phyloP scores from a whole-genome alignment of 2,888 invertebrate species.

The Hypomecis atomaria region DNA sequence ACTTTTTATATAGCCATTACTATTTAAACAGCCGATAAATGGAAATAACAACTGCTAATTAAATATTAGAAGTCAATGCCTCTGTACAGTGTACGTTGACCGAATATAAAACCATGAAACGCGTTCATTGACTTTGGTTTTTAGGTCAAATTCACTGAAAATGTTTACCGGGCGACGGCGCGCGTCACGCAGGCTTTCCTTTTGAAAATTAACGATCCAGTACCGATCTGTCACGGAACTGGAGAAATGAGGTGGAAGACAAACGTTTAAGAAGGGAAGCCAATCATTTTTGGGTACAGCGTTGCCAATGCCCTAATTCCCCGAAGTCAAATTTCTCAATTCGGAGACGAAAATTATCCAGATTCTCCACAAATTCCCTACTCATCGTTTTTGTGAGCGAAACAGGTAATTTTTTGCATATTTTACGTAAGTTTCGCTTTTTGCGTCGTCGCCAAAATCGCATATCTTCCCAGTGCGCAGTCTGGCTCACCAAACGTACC shows the following conservation, averaged over 20 bases:
- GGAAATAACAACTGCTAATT: constrained; percentile 21
- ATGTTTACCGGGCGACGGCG: constrained; percentile 46
- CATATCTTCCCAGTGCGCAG: too few relatives aligned
- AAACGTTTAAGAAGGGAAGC: neutral
- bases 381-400: neutral
- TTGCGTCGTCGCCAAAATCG: too few relatives aligned
- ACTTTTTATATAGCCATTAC: neutral
- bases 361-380: neutral
- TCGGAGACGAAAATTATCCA: too few relatives aligned
- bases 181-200: constrained; percentile 55
- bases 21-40: constrained; percentile 1
- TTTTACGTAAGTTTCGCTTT: neutral
- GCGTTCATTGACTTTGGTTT: constrained; percentile 47
- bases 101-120: constrained; percentile 46
- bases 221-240: constrained; percentile 16
- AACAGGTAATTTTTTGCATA: too few relatives aligned
- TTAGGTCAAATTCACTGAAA: constrained; percentile 51
- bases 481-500: too few relatives aligned
- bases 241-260: neutral
- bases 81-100: constrained; percentile 43
- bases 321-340: too few relatives aligned
- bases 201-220: constrained; percentile 41
- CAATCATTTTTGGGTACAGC: neutral
- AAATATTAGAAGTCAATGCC: constrained; percentile 42
- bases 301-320: too few relatives aligned